Evolutionary conservation across 2,888 invertebrate species (phyloP).

Genomic region (Coelogynopora nodosa): DNA sequence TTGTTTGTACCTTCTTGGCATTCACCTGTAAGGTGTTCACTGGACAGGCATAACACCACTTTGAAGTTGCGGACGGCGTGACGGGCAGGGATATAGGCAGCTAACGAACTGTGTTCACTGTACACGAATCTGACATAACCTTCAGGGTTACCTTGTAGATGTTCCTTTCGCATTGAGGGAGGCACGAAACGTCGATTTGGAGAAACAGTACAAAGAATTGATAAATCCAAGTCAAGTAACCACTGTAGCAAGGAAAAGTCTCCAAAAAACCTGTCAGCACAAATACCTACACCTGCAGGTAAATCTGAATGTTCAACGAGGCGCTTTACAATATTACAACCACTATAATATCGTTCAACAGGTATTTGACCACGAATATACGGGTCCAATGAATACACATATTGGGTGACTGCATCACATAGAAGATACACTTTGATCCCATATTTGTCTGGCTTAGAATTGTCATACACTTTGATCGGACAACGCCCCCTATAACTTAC

Average conservation of each 20-base stretch:
- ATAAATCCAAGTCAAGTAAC: neutral
- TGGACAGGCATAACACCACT: neutral
- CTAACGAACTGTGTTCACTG: neutral
- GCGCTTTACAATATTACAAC: too few relatives aligned
- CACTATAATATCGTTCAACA: too few relatives aligned
- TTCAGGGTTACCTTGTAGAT: neutral
- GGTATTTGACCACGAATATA: too few relatives aligned
- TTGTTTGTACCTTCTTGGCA: neutral
- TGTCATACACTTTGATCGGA: neutral
- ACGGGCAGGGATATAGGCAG: neutral
- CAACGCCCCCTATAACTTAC: neutral
- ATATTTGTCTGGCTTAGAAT: neutral
- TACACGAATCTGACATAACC: neutral
- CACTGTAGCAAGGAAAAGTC: neutral
- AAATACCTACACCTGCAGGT: neutral
- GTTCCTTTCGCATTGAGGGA: neutral
- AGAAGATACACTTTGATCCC: neutral
- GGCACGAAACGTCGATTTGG: too few relatives aligned
- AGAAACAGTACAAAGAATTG: neutral
- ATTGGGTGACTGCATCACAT: neutral
- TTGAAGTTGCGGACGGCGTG: neutral
- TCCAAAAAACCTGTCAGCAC: neutral
- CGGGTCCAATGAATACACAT: neutral
- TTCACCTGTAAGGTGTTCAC: neutral
- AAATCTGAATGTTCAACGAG: too few relatives aligned